Evolutionary conservation across 2,797 vertebrate species (phyloP).

Genomic region (Thaleichthys pacificus): DNA sequence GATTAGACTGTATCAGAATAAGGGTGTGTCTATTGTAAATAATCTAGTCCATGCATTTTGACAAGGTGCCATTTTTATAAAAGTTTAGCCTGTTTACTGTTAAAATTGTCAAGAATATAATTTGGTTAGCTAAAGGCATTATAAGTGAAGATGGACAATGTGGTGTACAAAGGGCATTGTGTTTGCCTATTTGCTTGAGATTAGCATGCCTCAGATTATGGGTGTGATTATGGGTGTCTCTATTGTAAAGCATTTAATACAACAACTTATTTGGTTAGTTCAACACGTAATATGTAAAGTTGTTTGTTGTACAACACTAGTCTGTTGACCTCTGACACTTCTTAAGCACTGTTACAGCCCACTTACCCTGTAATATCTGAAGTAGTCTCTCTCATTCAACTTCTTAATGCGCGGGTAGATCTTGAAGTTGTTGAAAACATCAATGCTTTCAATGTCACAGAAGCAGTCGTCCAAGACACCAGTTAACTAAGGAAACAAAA

Average conservation of each 20-base stretch:
- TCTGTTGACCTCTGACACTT: neutral
- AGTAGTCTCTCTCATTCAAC: slow-evolving; percentile 89
- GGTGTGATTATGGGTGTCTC: no score
- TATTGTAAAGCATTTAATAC: no score
- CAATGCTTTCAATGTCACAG: slow-evolving; percentile 95
- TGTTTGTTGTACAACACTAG: no score
- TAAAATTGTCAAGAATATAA: neutral
- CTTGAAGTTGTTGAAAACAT: slow-evolving; percentile 96
- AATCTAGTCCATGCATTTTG: neutral
- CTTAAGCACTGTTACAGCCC: neutral
- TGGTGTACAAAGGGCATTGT: no score
- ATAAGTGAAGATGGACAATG: no score
- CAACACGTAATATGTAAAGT: no score
- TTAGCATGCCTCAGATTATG: no score
- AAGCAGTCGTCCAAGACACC: slow-evolving; percentile 95
- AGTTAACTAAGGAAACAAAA: slow-evolving; percentile 75
- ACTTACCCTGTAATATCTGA: slow-evolving; percentile 92
- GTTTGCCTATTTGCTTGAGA: no score
- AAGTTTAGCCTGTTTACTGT: neutral
- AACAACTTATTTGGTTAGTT: no score
- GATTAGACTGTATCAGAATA: slow-evolving; percentile 7
- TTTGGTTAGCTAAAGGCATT: no score
- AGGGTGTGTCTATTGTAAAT: neutral
- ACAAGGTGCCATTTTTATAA: neutral
- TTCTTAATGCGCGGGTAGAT: slow-evolving; percentile 89